A percentile compares a stretch with the other conserved stretches of the same genome.
phyloP scores from a whole-genome alignment of 2,113 vertebrate species.

The Perca flavescens region DNA sequence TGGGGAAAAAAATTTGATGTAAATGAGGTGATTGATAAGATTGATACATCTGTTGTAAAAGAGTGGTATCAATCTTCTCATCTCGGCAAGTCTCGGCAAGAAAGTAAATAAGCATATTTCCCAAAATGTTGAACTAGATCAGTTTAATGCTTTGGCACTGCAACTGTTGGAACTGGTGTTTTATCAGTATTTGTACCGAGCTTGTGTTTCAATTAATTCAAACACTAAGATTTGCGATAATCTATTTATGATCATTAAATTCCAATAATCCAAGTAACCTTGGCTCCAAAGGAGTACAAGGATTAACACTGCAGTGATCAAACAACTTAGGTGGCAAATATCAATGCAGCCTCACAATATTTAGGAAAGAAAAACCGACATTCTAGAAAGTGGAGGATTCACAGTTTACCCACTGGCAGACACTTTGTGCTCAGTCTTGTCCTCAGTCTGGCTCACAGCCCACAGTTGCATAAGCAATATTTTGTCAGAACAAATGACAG shows the following conservation, averaged over 20 bases:
- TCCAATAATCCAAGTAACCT: not conserved
- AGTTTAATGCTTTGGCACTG: not conserved
- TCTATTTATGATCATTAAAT: not conserved
- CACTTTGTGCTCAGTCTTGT: constrained; percentile 39
- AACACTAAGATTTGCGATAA: not conserved
- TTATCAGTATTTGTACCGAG: not conserved
- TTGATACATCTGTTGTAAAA: too few species aligned
- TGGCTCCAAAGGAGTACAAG: too few species aligned
- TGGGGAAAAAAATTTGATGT: too few species aligned
- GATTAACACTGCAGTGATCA: not conserved
- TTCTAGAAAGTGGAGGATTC: not conserved
- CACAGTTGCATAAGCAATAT: constrained; percentile 65
- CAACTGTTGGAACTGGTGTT: not conserved
- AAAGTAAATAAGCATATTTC: not conserved
- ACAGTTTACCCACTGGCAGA: constrained; percentile 14
- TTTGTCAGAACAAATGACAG: constrained; percentile 52
- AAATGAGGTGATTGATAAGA: too few species aligned
- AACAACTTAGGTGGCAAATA: not conserved
- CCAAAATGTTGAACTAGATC: not conserved
- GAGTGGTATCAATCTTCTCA: not conserved
- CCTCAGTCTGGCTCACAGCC: constrained; percentile 57
- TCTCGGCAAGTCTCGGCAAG: not conserved
- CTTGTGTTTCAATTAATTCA: not conserved
- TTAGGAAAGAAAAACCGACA: not conserved
- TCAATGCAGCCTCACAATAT: not conserved